Base-by-base conservation (phyloP, 2,888 invertebrate species). In the Melanostoma scalare region DNA sequence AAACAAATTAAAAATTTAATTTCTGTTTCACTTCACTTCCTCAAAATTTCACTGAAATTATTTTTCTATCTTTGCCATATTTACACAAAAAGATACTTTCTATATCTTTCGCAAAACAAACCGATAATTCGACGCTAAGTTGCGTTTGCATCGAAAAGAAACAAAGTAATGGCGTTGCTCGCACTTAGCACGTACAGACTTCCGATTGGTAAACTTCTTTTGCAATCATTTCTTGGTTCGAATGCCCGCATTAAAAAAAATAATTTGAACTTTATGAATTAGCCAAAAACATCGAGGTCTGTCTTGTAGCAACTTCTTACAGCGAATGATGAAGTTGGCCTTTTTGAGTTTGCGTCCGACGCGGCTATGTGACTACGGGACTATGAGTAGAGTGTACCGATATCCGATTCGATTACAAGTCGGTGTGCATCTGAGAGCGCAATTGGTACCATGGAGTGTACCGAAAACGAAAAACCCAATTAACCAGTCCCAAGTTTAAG, bases 11-110 rank as follows among this genome's bases (percentile, higher is more conserved):
- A 52, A 71, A 63, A 10, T 60, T 73, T 68, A 20, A 20, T 42
- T 79, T 35, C 60, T 67, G 63, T 85, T 77, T 36, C 55, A 78
- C 56, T 71, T 69, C 73, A 65, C 72, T 86, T 85, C 77, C 56
- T 50, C 60, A 58, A 75, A 20, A 30, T 30, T 72, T 76, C 58
- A 55, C 50, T 60, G 30, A 75, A 61, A 46, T 61, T 46, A 61
- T 78, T 72, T 60, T 72, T 52, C 30, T 74, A 63, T 65, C 31
- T 55, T 60, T 81, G 58, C 73, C 77, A 75, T 78, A 72, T 75
- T 79, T 80, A 44, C 79, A 80, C 68, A 50, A 1, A 35, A 9
- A 38, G 36, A 72, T 55, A 82, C 81, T 82, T 82, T 82, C 84
- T 84, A 69, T 20, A 20, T 63, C n/a, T 63, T 63, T 63, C 35